A percentile compares a stretch with the other conserved stretches of the same genome.
Evolutionary conservation across 2,888 invertebrate genomes (phyloP).

Genomic region (Amblyjoppa proteus): DNA sequence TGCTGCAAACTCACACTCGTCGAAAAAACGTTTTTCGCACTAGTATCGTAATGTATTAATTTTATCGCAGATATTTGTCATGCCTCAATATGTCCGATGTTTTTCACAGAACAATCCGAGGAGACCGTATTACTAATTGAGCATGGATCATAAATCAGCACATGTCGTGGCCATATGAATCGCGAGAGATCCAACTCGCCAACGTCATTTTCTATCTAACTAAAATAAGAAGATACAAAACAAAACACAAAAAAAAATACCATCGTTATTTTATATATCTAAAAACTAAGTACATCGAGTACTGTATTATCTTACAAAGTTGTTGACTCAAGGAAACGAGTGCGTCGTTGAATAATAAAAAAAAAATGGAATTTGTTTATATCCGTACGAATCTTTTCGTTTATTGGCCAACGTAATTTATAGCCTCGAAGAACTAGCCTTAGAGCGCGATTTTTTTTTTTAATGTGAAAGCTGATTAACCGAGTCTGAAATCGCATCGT

Average conservation of each 20-base stretch:
- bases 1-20: too few relatives aligned
- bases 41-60: neutral
- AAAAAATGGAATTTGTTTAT: slow-evolving; percentile 59
- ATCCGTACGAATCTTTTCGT: slow-evolving; percentile 26
- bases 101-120: slow-evolving; percentile 94
- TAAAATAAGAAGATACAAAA: slow-evolving; percentile 40
- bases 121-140: slow-evolving; percentile 91
- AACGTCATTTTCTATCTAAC: slow-evolving; percentile 70
- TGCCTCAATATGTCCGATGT: slow-evolving; percentile 57
- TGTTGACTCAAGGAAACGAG: slow-evolving; percentile 67
- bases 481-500: neutral
- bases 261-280: slow-evolving; percentile 79
- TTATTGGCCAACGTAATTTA: slow-evolving; percentile 6
- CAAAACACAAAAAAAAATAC: slow-evolving; percentile 61
- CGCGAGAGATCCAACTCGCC: slow-evolving; percentile 49
- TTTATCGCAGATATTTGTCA: neutral
- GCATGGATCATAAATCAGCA: slow-evolving; percentile 43
- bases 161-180: slow-evolving; percentile 45
- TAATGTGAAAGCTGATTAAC: slow-evolving; percentile 10
- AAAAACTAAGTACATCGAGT: slow-evolving; percentile 65
- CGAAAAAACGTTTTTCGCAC: neutral
- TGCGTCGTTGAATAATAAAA: slow-evolving; percentile 70
- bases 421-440: neutral
- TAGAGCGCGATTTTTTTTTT: neutral
- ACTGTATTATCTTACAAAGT: slow-evolving; percentile 64